A percentile compares a stretch with the other conserved stretches of the same genome.
Conservation (phyloP, 2,113 vertebrate species). For the Trematomus loennbergii region DNA sequence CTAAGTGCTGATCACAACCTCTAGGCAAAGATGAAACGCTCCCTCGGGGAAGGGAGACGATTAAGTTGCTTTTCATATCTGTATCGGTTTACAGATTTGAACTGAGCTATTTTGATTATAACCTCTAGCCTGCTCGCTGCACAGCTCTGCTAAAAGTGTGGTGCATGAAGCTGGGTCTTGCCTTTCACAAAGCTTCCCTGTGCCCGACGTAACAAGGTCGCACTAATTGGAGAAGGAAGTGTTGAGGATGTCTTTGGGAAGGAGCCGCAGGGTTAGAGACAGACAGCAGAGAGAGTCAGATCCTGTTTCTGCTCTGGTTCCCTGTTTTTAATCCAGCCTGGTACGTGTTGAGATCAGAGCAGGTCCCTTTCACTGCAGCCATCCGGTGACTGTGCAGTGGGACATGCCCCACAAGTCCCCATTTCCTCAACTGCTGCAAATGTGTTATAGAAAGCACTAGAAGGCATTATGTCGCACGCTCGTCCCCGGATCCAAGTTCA, state of each 20-base stretch:
- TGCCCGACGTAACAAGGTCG: constrained; percentile 77
- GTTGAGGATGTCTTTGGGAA: constrained; percentile 75
- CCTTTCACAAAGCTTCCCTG: constrained; percentile 64
- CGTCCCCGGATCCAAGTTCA: constrained; percentile 10
- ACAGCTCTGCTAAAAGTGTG: constrained; percentile 47
- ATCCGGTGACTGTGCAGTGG: constrained; percentile 49
- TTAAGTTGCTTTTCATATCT: constrained; percentile 56
- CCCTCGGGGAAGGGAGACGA: constrained; percentile 36
- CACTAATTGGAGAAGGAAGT: constrained; percentile 84
- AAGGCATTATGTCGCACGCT: constrained; percentile 1
- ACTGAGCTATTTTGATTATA: constrained; percentile 76
- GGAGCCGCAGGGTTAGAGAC: constrained; percentile 55
- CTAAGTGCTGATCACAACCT: constrained; percentile 58
- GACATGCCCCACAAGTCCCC: constrained; percentile 50
- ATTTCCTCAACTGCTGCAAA: constrained; percentile 55
- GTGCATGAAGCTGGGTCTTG: constrained; percentile 48
- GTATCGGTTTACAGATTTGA: constrained; percentile 72
- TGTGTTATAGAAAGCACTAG: constrained; percentile 46
- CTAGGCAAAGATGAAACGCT: constrained; percentile 60
- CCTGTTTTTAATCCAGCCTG: constrained; percentile 81
- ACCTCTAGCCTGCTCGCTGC: constrained; percentile 49
- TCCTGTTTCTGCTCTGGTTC: constrained; percentile 80
- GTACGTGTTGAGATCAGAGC: constrained; percentile 77
- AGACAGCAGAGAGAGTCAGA: constrained; percentile 70
- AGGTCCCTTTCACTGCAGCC: constrained; percentile 58